Conservation (phyloP, 2,888 invertebrate genomes). For the Alloplasta piceator region DNA sequence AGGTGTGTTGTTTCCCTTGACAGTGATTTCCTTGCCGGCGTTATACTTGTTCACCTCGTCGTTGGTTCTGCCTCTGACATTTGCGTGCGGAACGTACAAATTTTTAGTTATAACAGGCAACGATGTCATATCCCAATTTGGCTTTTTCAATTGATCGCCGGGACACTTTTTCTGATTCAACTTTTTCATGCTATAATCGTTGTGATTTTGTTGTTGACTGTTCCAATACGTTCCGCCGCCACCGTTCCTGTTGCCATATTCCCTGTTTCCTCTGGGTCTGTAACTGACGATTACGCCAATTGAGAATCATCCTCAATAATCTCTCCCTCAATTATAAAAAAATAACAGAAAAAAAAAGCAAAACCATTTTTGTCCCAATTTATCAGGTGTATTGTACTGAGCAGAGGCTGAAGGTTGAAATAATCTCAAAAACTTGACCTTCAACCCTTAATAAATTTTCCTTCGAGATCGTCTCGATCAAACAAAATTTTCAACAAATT, state of each 20-base stretch:
- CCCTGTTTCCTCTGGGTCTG: slow-evolving; percentile 80
- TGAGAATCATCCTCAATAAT: not conserved
- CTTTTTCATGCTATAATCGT: slow-evolving; percentile 74
- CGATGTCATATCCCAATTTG: slow-evolving; percentile 91
- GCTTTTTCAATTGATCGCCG: slow-evolving; percentile 89
- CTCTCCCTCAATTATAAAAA: not conserved
- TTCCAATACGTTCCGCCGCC: slow-evolving; percentile 80
- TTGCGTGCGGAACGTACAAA: slow-evolving; percentile 93
- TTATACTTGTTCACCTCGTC: slow-evolving; percentile 92
- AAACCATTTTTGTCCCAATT: not conserved
- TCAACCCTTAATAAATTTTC: too few relatives aligned
- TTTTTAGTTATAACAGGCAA: slow-evolving; percentile 95
- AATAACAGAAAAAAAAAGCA: not conserved
- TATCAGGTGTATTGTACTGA: not conserved
- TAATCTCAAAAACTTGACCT: too few relatives aligned
- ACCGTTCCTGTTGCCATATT: slow-evolving; percentile 78
- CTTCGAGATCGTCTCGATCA: too few relatives aligned
- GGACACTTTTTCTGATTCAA: slow-evolving; percentile 86
- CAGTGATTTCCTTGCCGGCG: slow-evolving; percentile 92
- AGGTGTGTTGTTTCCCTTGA: slow-evolving; percentile 94
- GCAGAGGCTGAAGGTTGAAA: too few relatives aligned
- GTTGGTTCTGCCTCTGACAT: slow-evolving; percentile 87
- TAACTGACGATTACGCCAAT: slow-evolving; percentile 70
- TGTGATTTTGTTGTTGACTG: slow-evolving; percentile 72
- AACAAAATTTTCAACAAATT: too few relatives aligned